Evolutionary conservation across 2,797 vertebrate genomes (phyloP), one percentile per base, ranked within the genome.

Genomic region (Momotus momota): DNA sequence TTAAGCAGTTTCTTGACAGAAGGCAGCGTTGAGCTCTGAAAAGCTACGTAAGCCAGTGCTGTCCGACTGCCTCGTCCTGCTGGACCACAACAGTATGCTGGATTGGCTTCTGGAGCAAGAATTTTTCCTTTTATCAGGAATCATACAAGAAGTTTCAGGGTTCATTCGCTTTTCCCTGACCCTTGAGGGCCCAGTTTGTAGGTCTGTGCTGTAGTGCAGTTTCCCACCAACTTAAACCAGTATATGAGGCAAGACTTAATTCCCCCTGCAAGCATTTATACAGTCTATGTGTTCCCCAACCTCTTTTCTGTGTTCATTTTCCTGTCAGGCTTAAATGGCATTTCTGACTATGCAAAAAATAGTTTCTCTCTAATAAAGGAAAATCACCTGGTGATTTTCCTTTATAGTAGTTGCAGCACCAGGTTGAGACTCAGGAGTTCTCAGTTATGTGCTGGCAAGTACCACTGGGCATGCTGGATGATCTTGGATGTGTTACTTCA

Each of bases 181-280:
- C 92, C 26, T 40, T 72, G 81, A 64, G 58, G 65, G 67, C 69
- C 74, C 81, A 40, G 5, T 86, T 80, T 93, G 62, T 25, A 57
- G 52, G 40, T 70, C n/a, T 69, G 45, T 26, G 62, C 57, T 41
- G 35, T 29, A 74, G 43, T 19, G 58, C 6, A 3, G 19, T 90
- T 93, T 93, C 26, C 66, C 22, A 81, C 46, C 49, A 84, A 58
- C 40, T 57, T 95, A 88, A 96, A 93, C 58, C 58, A 90, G 43
- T 78, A 88, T 12, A 7, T 33, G 49, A 81, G 52, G 51, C 61
- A 88, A 75, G 85, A 33, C n/a, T 27, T 82, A 67, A 45, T 40
- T 35, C 67, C 58, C 23, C 67, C 77, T 67, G 71, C 29, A 62
- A 54, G 7, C 6, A 21, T 65, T 65, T 77, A 41, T 61, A 11